Evolutionary conservation across 2,113 vertebrate genomes (phyloP), one percentile per base, ranked within the genome.

Genomic region (Apodemus speciosus): DNA sequence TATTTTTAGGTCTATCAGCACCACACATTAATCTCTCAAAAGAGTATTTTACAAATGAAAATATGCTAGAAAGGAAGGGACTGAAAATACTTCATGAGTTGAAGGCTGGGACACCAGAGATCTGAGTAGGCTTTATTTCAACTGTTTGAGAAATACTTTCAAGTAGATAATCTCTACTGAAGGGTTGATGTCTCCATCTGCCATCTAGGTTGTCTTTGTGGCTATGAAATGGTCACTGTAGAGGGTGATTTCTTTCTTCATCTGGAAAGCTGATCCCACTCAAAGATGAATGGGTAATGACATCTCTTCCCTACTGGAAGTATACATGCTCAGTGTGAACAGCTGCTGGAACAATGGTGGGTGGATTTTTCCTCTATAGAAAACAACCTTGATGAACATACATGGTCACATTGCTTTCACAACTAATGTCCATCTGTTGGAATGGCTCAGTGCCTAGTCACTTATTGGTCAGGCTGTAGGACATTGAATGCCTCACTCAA

Each of bases 381-480:
- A 96, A 97, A 96, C 95, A 96, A 96, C 83, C 94, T 90, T 93
- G 92, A 95, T 96, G 95, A 94, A 92, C 94, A 46, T 72, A 94
- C 90, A 69, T 90, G 94, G 94, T 88, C 89, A 93, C 92, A 80
- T 76, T 94, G 96, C 92, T 96, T 95, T 96, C 90, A 77, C 92
- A 95, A 92, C 83, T 88, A 83, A 85, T 89, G 95, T 49, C 97
- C 97, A 97, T 97, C 98, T 98, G 97, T 95, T 89, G 85, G 87
- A 40, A 69, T 98, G 98, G 97, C 97, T 53, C 14, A 27, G 16
- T 95, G 97, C 97, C 97, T 92, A 32, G 85, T 40, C 92, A 85
- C 80, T 86, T 92, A n/a, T 77, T 77, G 35, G 56, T 83, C 88
- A 91, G 92, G 62, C 35, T 85, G 85, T 80, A 53, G 95, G 85